Percentiles rank a stretch among this genome's conserved stretches.
These are phyloP conservation scores for Aphelenchoides bicaudatus DNA, from an alignment of 2,888 invertebrate genomes.

Conservation along the genomic window DNA sequence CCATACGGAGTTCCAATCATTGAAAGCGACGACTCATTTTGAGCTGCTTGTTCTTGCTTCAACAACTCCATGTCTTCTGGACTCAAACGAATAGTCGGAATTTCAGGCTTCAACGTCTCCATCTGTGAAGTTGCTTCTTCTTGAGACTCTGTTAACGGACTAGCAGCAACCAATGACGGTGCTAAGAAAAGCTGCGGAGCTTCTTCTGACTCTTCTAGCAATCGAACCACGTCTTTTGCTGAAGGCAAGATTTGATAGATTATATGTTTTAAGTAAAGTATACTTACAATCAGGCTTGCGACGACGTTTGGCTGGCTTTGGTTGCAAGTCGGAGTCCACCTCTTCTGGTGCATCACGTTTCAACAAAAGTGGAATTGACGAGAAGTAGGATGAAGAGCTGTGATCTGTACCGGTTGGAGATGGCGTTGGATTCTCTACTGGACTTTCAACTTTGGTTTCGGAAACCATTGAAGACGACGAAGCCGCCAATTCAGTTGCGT, in stretches of 20 bases:
- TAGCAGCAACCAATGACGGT: neutral
- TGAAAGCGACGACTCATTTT: constrained; percentile 14
- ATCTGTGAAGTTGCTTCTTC: constrained; percentile 1
- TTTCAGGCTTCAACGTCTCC: constrained; percentile 6
- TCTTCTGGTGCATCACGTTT: constrained; percentile 8
- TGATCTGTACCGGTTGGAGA: too few species aligned
- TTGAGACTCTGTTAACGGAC: neutral
- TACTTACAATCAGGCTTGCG: constrained; percentile 30
- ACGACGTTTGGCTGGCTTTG: constrained; percentile 25
- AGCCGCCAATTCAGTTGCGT: too few species aligned
- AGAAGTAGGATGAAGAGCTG: too few species aligned
- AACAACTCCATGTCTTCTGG: neutral
- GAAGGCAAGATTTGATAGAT: constrained; percentile 4
- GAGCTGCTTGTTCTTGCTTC: constrained; percentile 9
- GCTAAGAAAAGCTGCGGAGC: too few species aligned
- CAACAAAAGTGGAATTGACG: neutral
- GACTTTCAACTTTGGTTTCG: too few species aligned
- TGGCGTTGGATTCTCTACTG: too few species aligned
- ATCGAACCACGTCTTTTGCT: constrained; percentile 35
- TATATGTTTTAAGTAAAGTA: neutral
- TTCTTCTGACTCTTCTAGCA: constrained; percentile 13
- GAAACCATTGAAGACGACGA: too few species aligned
- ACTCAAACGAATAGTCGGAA: constrained; percentile 4
- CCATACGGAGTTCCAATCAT: constrained; percentile 17
- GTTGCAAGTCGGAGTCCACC: constrained; percentile 6